A percentile compares a stretch with the other conserved stretches of the same genome.
These are phyloP conservation scores for Chymomyza fuscimana DNA, from an alignment of 2,888 invertebrate species.

Conservation along the genomic window DNA sequence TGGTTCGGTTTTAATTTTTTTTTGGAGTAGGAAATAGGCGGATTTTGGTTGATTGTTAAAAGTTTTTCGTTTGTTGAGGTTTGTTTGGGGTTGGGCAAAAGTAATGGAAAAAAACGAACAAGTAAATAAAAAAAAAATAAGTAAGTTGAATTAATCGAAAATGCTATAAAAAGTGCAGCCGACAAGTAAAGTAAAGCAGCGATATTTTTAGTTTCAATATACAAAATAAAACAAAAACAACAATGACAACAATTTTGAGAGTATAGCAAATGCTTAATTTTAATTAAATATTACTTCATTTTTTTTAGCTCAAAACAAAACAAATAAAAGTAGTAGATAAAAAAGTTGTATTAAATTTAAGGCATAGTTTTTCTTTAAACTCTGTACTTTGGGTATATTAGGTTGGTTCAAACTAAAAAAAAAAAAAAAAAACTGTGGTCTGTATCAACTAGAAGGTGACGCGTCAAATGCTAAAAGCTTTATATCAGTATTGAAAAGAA, in stretches of 20 bases:
- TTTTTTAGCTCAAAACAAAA: conserved; percentile 15
- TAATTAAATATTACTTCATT: neutral
- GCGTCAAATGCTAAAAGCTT: too few relatives aligned
- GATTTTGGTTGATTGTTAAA: conserved; percentile 1
- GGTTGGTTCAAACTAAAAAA: too few relatives aligned
- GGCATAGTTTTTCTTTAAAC: neutral
- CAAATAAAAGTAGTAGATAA: conserved; percentile 1
- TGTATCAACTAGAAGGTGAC: too few relatives aligned
- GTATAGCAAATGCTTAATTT: neutral
- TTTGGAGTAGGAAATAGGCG: neutral
- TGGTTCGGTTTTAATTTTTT: neutral
- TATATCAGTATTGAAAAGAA: too few relatives aligned
- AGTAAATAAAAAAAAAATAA: conserved; percentile 39
- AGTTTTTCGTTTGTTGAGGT: conserved; percentile 13
- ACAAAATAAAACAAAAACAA: neutral
- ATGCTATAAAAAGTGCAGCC: conserved; percentile 44
- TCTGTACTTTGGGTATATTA: neutral
- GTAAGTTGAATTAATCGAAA: conserved; percentile 37
- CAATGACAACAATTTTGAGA: neutral
- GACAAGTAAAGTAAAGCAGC: conserved; percentile 43
- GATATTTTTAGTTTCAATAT: neutral
- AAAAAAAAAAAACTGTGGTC: too few relatives aligned
- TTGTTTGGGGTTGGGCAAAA: conserved; percentile 17
- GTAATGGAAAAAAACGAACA: conserved; percentile 33
- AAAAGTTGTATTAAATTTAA: neutral